These are phyloP conservation scores for Ophiodon elongatus DNA, from an alignment of 2,113 vertebrate species.

Conservation along the genomic window DNA sequence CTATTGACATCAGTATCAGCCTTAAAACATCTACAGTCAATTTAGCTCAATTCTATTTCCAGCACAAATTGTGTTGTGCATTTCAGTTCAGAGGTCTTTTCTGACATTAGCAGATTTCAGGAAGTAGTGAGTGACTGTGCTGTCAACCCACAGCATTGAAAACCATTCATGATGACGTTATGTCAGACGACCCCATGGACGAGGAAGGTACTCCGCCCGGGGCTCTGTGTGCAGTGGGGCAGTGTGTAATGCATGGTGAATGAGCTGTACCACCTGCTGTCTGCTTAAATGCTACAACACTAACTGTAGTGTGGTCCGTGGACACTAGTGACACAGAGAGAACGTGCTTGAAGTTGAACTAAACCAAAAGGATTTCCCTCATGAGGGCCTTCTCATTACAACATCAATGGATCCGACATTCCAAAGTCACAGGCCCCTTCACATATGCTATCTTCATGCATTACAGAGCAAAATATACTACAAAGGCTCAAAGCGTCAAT, in stretches of 20 bases:
- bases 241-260: slow-evolving; percentile 43
- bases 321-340: not conserved
- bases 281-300: not conserved
- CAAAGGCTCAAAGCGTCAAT: not conserved
- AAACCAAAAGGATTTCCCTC: not conserved
- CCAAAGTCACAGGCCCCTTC: no score
- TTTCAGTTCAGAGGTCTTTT: not conserved
- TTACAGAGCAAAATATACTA: no score
- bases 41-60: not conserved
- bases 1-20: not conserved
- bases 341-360: not conserved
- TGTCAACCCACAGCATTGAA: slow-evolving; percentile 77
- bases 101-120: not conserved
- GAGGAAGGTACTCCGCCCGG: slow-evolving; percentile 76
- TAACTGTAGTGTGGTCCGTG: slow-evolving; percentile 2
- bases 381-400: not conserved
- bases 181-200: slow-evolving; percentile 87
- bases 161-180: slow-evolving; percentile 84
- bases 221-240: slow-evolving; percentile 13
- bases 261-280: not conserved
- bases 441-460: no score
- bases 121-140: slow-evolving; percentile 38
- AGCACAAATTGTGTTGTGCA: no score
- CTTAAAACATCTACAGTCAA: not conserved
- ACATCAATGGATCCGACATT: no score